Evolutionary conservation across 2,113 vertebrate species (phyloP), one percentile per base, ranked within the genome.

Genomic region (Gavia stellata): DNA sequence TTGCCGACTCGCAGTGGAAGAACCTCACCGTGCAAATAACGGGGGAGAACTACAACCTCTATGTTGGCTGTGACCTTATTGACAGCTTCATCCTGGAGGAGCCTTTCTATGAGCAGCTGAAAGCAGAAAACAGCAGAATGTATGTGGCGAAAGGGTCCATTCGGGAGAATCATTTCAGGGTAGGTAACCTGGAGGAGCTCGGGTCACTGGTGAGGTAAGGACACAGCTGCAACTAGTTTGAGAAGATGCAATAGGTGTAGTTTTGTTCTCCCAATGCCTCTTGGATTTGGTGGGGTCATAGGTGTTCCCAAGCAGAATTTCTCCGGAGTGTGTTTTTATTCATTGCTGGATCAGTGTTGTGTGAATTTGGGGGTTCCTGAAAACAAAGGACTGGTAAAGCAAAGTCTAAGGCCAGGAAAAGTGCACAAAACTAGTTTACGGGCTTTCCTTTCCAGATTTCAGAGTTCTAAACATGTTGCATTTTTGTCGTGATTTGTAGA

Each of bases 1-100:
- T 99, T 62, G 98, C 99, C 0, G 99, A 99, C 94, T 98, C 99
- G 0, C 99, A 99, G 84, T 99, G 99, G 99, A 99, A 99, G 98
- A 99, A 99, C 58, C 84, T 99, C 96, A 99, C 99, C 0, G 98
- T 99, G 91, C 99, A 99, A 65, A 96, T 99, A 97, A 98, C 98
- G 0, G 98, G 98, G 11, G 99, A 99, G 90, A 99, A 98, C 83
- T 99, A 98, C 81, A 98, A 99, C 96, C 97, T 99, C 75, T 99
- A 98, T 25, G 98, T 99, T 95, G 99, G 99, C 97, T 99, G 99
- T 90, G 98, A 96, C 96, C 99, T 99, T 72, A 98, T 99, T 15
- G 99, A 99, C 98, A 99, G 99, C 96, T 98, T 99, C 94, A 97
- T 98, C 81, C 97, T 99, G 97, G 99, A 99, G 17, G 99, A 99